Evolutionary conservation across 2,888 invertebrate species (phyloP), one percentile per base, ranked within the genome.

Genomic region (Nemotelus nigrinus): DNA sequence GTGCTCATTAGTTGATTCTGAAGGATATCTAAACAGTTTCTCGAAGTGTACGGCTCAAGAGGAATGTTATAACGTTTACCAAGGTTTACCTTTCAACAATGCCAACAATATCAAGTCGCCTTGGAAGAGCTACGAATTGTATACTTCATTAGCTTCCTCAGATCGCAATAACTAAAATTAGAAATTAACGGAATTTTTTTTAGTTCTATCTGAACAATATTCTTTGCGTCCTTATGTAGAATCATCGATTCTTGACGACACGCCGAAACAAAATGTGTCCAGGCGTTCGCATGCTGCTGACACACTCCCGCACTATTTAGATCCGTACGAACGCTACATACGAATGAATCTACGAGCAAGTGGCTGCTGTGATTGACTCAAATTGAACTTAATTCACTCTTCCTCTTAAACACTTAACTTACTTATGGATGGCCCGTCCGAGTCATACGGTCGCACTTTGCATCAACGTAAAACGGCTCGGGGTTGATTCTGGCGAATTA

Each of bases 311-410:
- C 72, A 74, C 63, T 7, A 41, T 60, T 60, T 50, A 41, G 60
- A 74, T 41, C 43, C 74, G 44, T 8, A 43, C 43, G 70, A 43
- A 3, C 67, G n/a, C 47, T 67, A 67, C 41, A 45, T 47, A 39
- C 53, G 50, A 10, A 25, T 53, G n/a, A 43, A 41, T 53, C 45
- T 68, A 68, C 64, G 64, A 80, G 79, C 81, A 82, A 82, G 82
- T 81, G 80, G 80, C 80, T 79, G 81, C 82, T 81, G 83, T 83
- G 83, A 83, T 83, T 83, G 82, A 82, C 81, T 82, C 82, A 83
- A 83, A 83, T 83, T 83, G 83, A 81, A 82, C 83, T 83, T 83
- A 83, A 83, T 83, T 83, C 81, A 82, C 82, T 82, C 83, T 83
- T 83, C 83, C 83, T 83, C 81, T 83, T 82, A 81, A 82, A 82